These are phyloP conservation scores for Melangyna quadrimaculata DNA, from an alignment of 2,888 invertebrate genomes.

Conservation along the genomic window DNA sequence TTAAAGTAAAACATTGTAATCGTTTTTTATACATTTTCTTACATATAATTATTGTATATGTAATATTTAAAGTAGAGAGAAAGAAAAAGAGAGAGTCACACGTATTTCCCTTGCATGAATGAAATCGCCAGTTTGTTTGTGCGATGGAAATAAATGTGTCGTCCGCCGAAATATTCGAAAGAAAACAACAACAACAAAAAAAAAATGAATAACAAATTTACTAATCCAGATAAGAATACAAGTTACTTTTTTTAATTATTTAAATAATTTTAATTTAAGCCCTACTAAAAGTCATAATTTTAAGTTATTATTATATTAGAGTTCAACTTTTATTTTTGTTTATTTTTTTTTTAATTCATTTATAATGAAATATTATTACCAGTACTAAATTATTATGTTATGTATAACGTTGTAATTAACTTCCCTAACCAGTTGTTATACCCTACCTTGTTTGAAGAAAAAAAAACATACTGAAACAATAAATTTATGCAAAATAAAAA, in stretches of 20 bases:
- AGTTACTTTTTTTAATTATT: conserved; percentile 76
- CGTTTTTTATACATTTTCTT: conserved; percentile 69
- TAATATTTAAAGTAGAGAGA: conserved; percentile 58
- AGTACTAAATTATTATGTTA: conserved; percentile 73
- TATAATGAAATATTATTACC: conserved; percentile 74
- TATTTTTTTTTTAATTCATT: conserved; percentile 75
- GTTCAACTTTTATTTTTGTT: conserved; percentile 70
- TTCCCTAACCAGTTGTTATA: conserved; percentile 80
- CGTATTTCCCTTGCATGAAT: conserved; percentile 75
- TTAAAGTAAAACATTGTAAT: conserved; percentile 58
- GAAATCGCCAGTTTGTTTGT: conserved; percentile 80
- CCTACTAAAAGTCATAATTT: conserved; percentile 80
- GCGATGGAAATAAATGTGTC: conserved; percentile 50
- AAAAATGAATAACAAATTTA: conserved; percentile 68
- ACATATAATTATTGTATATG: conserved; percentile 55
- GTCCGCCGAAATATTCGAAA: conserved; percentile 65
- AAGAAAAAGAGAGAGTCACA: conserved; percentile 74
- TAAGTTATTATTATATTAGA: conserved; percentile 76
- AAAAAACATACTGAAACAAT: conserved; percentile 51
- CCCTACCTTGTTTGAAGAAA: conserved; percentile 58
- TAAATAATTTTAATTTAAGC: conserved; percentile 73
- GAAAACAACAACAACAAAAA: conserved; percentile 71
- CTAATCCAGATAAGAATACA: conserved; percentile 69
- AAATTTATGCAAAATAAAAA: conserved; percentile 52
- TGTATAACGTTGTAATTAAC: conserved; percentile 77